Percentiles rank a stretch among this genome's conserved stretches.
Evolutionary conservation across 2,888 invertebrate species (phyloP).

Genomic region (Crocallis elinguaria): DNA sequence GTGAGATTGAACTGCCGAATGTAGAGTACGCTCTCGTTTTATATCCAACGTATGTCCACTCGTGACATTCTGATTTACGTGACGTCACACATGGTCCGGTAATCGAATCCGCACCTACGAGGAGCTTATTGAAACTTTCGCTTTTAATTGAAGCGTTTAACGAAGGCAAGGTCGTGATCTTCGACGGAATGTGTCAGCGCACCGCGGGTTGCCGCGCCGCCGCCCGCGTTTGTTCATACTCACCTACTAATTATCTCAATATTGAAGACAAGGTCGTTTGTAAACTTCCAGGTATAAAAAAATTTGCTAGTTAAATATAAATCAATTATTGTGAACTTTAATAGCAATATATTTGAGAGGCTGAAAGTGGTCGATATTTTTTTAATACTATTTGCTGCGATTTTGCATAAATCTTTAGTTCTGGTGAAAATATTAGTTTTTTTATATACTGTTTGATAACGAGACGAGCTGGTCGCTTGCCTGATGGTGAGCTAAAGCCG

Average conservation of each 20-base stretch:
- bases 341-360: slow-evolving; percentile 3
- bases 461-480: no score
- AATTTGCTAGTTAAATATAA: slow-evolving; percentile 20
- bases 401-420: no score
- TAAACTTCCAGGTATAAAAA: slow-evolving; percentile 24
- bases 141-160: slow-evolving; percentile 65
- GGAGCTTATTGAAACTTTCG: slow-evolving; percentile 70
- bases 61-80: slow-evolving; percentile 56
- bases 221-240: slow-evolving; percentile 17
- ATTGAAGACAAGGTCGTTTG: slow-evolving; percentile 32
- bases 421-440: no score
- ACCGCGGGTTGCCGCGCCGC: slow-evolving; percentile 17
- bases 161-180: slow-evolving; percentile 64
- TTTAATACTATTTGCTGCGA: no score
- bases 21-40: slow-evolving; percentile 57
- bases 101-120: slow-evolving; percentile 56
- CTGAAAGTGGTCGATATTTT: no score
- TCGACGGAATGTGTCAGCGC: slow-evolving; percentile 48
- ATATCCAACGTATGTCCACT: slow-evolving; percentile 55
- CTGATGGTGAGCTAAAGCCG: no score
- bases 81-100: slow-evolving; percentile 61
- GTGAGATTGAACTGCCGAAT: slow-evolving; percentile 61
- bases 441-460: no score
- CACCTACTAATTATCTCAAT: slow-evolving; percentile 25
- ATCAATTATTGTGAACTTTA: slow-evolving; percentile 31